Evolutionary conservation across 2,113 vertebrate genomes (phyloP).

Genomic region (Ursus arctos): DNA sequence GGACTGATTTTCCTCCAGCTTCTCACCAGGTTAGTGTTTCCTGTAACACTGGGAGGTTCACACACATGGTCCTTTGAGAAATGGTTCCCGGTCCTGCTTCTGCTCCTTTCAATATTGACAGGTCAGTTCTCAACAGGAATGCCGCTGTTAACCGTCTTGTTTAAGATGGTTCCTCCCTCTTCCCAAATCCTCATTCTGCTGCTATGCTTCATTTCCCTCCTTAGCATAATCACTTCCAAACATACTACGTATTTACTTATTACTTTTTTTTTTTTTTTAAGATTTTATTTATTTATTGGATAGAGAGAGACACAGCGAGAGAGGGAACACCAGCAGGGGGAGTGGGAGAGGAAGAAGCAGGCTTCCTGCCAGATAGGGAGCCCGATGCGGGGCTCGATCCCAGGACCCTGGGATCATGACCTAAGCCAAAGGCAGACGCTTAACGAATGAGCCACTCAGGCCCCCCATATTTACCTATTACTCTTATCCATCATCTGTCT

Average conservation of each 20-base stretch:
- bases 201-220: neutral
- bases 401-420: too few species aligned
- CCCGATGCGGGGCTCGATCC: too few species aligned
- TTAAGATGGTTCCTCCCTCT: neutral
- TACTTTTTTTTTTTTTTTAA: neutral
- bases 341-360: too few species aligned
- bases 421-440: too few species aligned
- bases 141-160: fast-evolving
- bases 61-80: neutral
- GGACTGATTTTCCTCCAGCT: neutral
- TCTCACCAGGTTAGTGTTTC: neutral
- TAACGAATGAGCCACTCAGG: too few species aligned
- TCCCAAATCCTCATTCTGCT: neutral
- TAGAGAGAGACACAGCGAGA: too few species aligned
- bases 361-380: too few species aligned
- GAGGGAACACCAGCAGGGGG: too few species aligned
- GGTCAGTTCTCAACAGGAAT: neutral
- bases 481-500: neutral
- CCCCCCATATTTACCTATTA: neutral
- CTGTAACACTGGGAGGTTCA: neutral
- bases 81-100: neutral
- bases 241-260: neutral
- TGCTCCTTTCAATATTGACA: neutral
- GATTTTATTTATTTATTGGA: too few species aligned
- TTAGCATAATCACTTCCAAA: neutral